Evolutionary conservation across 2,797 vertebrate species (phyloP).

Genomic region (Pangasius larnaudii): DNA sequence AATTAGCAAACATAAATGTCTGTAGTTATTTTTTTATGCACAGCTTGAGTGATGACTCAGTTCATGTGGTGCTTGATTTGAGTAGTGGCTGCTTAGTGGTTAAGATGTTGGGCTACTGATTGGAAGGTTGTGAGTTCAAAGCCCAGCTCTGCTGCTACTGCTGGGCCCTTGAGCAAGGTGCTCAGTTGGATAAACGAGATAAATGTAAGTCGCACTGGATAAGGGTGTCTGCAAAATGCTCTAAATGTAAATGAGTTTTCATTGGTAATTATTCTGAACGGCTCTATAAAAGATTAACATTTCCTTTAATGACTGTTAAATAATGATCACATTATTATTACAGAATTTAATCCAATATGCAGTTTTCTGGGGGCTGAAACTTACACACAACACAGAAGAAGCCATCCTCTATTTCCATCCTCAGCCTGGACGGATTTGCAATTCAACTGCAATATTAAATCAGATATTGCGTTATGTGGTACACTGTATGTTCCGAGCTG

Average conservation of each 20-base stretch:
- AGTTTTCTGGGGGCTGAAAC: neutral
- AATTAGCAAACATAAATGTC: neutral
- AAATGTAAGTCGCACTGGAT: no score
- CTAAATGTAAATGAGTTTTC: no score
- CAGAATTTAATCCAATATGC: neutral
- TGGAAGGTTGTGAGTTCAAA: no score
- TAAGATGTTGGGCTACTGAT: no score
- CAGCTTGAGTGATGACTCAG: neutral
- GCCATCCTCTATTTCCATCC: neutral
- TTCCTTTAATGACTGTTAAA: neutral
- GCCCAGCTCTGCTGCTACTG: no score
- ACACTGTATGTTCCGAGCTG: neutral
- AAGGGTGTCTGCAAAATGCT: no score
- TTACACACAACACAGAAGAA: neutral
- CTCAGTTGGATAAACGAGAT: no score
- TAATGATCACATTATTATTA: no score
- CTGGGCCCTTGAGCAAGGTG: no score
- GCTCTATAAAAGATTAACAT: neutral
- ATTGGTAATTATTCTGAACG: neutral
- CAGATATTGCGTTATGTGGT: constrained; percentile 19
- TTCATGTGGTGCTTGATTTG: neutral
- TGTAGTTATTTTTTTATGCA: neutral
- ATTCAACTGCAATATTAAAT: constrained; percentile 23
- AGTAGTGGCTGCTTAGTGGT: no score
- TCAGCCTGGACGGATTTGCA: neutral